phyloP scores from a whole-genome alignment of 2,113 vertebrate genomes.

The Macrotis lagotis region DNA sequence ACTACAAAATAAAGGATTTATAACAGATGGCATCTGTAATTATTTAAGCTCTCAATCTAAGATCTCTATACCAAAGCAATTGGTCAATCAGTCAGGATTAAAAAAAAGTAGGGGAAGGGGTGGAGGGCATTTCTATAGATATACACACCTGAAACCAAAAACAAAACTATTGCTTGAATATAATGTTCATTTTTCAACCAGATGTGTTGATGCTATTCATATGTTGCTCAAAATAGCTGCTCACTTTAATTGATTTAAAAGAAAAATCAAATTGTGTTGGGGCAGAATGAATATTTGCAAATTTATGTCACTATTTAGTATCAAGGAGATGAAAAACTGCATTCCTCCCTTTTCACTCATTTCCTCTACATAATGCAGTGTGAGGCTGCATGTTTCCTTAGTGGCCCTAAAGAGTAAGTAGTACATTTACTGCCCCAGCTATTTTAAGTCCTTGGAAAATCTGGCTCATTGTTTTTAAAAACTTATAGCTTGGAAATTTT shows the following conservation, averaged over 20 bases:
- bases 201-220: not conserved
- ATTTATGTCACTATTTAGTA: not conserved
- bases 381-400: not conserved
- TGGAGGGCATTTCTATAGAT: not conserved
- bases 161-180: not conserved
- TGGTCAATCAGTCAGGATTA: not conserved
- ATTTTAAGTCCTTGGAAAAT: slow-evolving; percentile 29
- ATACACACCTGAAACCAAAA: not conserved
- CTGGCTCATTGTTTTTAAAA: slow-evolving; percentile 1
- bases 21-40: not conserved
- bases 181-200: not conserved
- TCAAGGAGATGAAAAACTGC: not conserved
- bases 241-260: not conserved
- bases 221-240: not conserved
- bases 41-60: not conserved
- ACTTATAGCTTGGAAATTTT: not conserved
- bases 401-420: not conserved
- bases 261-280: not conserved
- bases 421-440: not conserved
- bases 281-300: not conserved
- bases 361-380: not conserved
- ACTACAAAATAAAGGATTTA: not conserved
- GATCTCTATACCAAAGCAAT: not conserved
- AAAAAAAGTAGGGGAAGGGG: not conserved
- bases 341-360: not conserved